Evolutionary conservation across 1,140 invertebrate genomes (phyloP), one percentile per base, ranked within the genome.

Genomic region (Plutomurus gul): DNA sequence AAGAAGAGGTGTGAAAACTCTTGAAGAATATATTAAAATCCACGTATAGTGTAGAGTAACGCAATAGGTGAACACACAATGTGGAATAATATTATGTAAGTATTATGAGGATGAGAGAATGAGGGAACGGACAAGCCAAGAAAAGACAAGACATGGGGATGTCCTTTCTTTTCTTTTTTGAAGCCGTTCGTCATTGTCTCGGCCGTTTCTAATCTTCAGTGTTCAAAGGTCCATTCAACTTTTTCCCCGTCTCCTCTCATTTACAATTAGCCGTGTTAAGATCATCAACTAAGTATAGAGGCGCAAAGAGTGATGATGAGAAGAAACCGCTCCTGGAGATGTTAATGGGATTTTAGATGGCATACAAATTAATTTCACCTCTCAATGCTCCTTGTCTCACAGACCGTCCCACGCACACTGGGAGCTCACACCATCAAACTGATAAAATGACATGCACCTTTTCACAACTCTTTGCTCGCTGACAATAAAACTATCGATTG

Each of bases 371-470:
- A 80, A 82, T 82, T 82, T 80, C 65, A 30, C 49, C 40, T 39
- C 40, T 73, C 39, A 36, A 51, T 72, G 33, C 39, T 72, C 43
- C 65, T 72, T 75, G 70, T 75, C 51, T 74, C 30, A 36, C n/a
- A n/a, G n/a, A n/a, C 46, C 70, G 71, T 79, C 77, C 77, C 77
- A 79, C 77, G 77, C 77, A 79, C 77, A 43, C 65, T 75, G 30
- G 71, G 77, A 71, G 71, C 36, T 65, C 78, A 72, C 78, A 71
- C 75, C 16, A 72, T 40, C 36, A 40, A 78, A 74, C 70, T 78
- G 78, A 82, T 75, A 80, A 82, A 82, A 80, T 82, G 81, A 82
- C 81, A 79, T 80, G 81, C 81, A 82, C 49, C 72, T 82, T 82
- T 82, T 77, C 71, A 39, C 27, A 56, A 56, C 37, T 22, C 30